Evolutionary conservation across 1,140 invertebrate genomes (phyloP), one percentile per base, ranked within the genome.

Genomic region (Polypedilum pembai): DNA sequence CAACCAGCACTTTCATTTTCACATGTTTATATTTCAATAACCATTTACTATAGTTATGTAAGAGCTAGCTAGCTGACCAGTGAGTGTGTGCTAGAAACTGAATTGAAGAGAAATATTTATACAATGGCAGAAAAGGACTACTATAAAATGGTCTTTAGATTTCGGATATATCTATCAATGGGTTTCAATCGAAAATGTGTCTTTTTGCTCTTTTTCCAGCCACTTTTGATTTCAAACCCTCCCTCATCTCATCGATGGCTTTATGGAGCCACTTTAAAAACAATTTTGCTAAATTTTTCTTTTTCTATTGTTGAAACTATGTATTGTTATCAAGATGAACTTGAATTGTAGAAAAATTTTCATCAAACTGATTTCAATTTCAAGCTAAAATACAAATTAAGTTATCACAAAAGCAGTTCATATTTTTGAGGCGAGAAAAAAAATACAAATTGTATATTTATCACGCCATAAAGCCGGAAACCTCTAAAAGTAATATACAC

Each of bases 91-190:
- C 45, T 56, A 56, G 45, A 56, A 33, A 33, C 15, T 56, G 45
- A 56, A 56, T 56, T 56, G 45, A n/a, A 56, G 45, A 56, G n/a
- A 56, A 56, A 56, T 56, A 56, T 56, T 56, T 56, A 56, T 56
- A 56, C 45, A 56, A 56, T 56, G n/a, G 45, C 4, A 4, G 24
- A 33, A 33, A 33, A n/a, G 45, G 45, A 56, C 45, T 33, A 33
- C 24, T n/a, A 56, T 56, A 56, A 56, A 56, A 56, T 56, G 45
- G 45, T 56, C 45, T 56, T 56, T 15, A 10, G 45, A n/a, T 4
- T 56, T 33, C n/a, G n/a, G n/a, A n/a, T 56, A 56, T 56, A 56
- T 56, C 45, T 56, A 56, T 56, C 45, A 56, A 12, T 56, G 45
- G 45, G 12, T 12, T 12, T 56, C 45, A n/a, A 56, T 56, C 45